These are phyloP conservation scores for Pararge aegeria DNA, from an alignment of 1,140 invertebrate species.

Conservation along the genomic window DNA sequence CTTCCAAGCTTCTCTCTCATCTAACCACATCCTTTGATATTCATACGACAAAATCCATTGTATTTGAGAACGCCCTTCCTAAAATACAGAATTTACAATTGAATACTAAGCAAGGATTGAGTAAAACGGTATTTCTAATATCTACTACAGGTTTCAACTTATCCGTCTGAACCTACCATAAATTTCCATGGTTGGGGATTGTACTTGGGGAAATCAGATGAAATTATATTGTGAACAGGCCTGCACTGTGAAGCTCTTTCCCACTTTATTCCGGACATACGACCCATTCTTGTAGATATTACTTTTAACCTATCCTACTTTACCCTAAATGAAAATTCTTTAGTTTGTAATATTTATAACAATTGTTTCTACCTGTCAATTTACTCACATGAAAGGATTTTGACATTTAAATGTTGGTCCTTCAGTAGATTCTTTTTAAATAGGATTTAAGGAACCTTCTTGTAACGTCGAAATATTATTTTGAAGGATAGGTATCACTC, in stretches of 20 bases:
- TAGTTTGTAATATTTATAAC: too few species aligned
- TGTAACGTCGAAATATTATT: too few species aligned
- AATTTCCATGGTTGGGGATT: conserved; percentile 72
- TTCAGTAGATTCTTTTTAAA: too few species aligned
- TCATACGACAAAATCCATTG: conserved; percentile 66
- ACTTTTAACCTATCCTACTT: too few species aligned
- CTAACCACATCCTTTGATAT: conserved; percentile 73
- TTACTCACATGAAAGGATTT: neutral
- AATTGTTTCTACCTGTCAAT: neutral
- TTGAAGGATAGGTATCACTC: too few species aligned
- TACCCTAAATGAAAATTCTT: neutral
- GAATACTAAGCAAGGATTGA: neutral
- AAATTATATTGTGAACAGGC: conserved; percentile 70
- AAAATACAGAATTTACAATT: neutral
- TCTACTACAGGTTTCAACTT: too few species aligned
- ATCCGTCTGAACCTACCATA: conserved; percentile 65
- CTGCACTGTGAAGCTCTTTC: conserved; percentile 56
- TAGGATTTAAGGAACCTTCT: too few species aligned
- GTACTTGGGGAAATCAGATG: conserved; percentile 74
- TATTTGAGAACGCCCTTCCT: conserved; percentile 66
- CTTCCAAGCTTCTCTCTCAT: conserved; percentile 72
- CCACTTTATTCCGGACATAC: conserved; percentile 64
- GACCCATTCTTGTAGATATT: conserved; percentile 50
- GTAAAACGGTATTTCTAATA: too few species aligned
- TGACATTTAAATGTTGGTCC: too few species aligned